These are phyloP conservation scores for Escarpia spicata DNA, from an alignment of 2,888 invertebrate species.

Conservation along the genomic window DNA sequence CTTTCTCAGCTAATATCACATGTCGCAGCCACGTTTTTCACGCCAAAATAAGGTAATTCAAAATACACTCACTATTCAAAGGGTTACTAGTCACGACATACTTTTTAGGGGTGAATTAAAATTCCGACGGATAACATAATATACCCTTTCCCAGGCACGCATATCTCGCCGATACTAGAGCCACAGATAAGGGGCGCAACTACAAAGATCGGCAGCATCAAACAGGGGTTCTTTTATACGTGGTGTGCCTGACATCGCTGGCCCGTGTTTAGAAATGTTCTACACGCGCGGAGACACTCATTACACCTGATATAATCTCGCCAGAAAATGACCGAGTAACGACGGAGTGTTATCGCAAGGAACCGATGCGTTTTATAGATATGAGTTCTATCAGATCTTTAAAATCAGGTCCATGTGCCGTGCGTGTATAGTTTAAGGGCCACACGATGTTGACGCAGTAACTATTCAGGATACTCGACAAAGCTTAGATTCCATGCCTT, in stretches of 20 bases:
- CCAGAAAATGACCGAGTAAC: background rate
- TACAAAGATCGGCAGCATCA: background rate
- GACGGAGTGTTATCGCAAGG: background rate
- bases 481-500: background rate
- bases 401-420: background rate
- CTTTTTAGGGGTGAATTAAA: background rate
- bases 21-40: background rate
- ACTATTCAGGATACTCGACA: background rate
- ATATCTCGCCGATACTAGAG: background rate
- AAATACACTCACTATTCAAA: background rate
- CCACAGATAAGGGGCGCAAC: background rate
- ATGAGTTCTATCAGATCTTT: background rate
- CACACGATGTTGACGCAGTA: background rate
- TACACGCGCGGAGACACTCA: background rate
- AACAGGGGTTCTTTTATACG: background rate
- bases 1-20: background rate
- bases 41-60: background rate
- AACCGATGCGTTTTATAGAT: background rate
- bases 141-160: background rate
- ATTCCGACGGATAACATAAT: slow-evolving; percentile 3
- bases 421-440: background rate
- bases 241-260: background rate
- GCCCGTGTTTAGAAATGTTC: background rate
- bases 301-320: background rate
- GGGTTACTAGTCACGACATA: background rate